Conservation (phyloP, 1,140 invertebrate genomes). For the Ptiloglossa arizonensis region DNA sequence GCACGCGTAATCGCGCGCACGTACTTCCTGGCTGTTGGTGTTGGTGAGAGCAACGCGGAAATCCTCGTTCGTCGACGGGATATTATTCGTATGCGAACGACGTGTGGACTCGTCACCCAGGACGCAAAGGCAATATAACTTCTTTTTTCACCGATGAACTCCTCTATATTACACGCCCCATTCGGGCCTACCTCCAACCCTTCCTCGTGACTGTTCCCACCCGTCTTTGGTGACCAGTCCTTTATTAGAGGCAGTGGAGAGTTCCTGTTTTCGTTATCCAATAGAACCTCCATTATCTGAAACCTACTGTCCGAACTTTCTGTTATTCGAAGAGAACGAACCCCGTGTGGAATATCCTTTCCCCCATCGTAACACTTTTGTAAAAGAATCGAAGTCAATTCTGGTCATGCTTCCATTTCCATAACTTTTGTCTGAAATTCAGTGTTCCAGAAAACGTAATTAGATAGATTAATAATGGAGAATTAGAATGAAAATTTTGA, state of each 20-base stretch:
- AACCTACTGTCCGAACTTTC: no score
- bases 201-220: not conserved
- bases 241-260: not conserved
- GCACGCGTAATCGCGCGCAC: slow-evolving; percentile 1
- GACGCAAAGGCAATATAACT: slow-evolving; percentile 73
- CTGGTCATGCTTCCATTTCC: no score
- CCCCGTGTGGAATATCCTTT: no score
- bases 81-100: slow-evolving; percentile 75
- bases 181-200: not conserved
- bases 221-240: not conserved
- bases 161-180: slow-evolving; percentile 11
- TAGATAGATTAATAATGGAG: no score
- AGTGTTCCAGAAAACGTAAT: no score
- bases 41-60: slow-evolving; percentile 61
- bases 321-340: no score
- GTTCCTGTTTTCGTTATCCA: slow-evolving; percentile 10
- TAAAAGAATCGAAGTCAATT: no score
- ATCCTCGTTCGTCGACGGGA: slow-evolving; percentile 61
- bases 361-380: no score
- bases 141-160: slow-evolving; percentile 48
- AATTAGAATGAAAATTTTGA: no score
- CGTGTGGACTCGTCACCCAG: slow-evolving; percentile 64
- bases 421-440: no score
- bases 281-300: not conserved
- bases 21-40: slow-evolving; percentile 28